Conservation (phyloP, 2,797 vertebrate species). For the Rhynchonycteris naso region DNA sequence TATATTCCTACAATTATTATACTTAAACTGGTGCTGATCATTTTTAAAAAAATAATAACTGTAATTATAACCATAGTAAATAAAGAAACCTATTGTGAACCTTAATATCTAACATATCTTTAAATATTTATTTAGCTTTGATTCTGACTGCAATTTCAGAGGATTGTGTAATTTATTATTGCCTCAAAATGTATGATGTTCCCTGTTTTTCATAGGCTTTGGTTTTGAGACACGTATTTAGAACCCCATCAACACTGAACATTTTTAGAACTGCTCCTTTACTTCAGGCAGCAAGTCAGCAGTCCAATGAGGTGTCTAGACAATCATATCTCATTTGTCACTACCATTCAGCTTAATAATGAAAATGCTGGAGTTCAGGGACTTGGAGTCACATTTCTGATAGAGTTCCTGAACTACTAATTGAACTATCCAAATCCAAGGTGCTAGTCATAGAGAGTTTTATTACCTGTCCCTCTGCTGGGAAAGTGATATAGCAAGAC, state of each 20-base stretch:
- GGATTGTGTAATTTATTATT: neutral
- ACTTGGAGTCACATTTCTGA: constrained; percentile 53
- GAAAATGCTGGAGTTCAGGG: constrained; percentile 60
- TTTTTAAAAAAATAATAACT: neutral
- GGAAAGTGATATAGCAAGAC: constrained; percentile 6
- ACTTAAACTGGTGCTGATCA: neutral
- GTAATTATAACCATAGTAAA: neutral
- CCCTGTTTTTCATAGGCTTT: neutral
- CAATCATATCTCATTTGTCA: constrained; percentile 67
- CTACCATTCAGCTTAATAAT: constrained; percentile 60
- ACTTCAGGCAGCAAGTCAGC: neutral
- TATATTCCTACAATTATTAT: neutral
- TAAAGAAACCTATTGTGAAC: neutral
- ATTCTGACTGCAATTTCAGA: neutral
- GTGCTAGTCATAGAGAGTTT: constrained; percentile 48
- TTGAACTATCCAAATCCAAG: constrained; percentile 68
- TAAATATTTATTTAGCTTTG: neutral
- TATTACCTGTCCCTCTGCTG: constrained; percentile 33
- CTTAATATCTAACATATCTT: neutral
- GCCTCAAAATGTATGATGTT: neutral
- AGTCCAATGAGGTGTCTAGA: constrained; percentile 61
- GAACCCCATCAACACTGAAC: neutral
- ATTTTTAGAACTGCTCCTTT: constrained; percentile 30
- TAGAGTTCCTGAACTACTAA: constrained; percentile 65
- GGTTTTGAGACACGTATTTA: neutral